These are phyloP conservation scores for Diglossa cyanea DNA, from an alignment of 2,797 vertebrate genomes.

Conservation along the genomic window DNA sequence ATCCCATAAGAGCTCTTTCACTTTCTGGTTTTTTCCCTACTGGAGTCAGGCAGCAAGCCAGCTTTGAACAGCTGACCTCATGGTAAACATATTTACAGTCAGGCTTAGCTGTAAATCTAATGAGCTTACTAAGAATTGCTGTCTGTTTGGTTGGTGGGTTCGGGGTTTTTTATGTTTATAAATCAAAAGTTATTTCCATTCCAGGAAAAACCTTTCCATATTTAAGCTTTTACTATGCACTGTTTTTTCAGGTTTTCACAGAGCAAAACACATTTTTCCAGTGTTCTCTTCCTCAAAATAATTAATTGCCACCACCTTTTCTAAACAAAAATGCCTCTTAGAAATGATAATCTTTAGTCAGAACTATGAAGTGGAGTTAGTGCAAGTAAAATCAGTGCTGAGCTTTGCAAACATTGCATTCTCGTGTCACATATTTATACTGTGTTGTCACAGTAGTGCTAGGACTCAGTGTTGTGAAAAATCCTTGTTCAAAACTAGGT, in stretches of 20 bases:
- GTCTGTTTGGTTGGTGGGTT: background rate
- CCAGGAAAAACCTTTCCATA: background rate
- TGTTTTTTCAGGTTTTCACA: background rate
- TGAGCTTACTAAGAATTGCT: conserved; percentile 6
- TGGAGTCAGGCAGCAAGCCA: conserved; percentile 11
- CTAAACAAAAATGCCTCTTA: background rate
- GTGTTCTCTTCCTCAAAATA: background rate
- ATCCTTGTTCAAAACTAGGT: background rate
- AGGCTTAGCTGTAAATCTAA: conserved; percentile 17
- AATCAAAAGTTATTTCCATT: background rate
- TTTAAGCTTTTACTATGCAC: background rate
- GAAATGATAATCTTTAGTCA: background rate
- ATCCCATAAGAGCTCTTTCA: background rate
- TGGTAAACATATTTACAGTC: conserved; percentile 12
- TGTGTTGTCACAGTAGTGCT: background rate
- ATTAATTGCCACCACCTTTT: background rate
- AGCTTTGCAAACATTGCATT: background rate
- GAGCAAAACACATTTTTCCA: background rate
- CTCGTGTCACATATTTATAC: background rate
- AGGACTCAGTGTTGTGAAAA: background rate
- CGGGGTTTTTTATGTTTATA: background rate
- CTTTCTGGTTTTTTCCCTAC: background rate
- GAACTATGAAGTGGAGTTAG: background rate
- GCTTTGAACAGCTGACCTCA: conserved; percentile 15
- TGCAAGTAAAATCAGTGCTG: background rate